Evolutionary conservation across 2,113 vertebrate species (phyloP).

Genomic region (Cepphus grylle): DNA sequence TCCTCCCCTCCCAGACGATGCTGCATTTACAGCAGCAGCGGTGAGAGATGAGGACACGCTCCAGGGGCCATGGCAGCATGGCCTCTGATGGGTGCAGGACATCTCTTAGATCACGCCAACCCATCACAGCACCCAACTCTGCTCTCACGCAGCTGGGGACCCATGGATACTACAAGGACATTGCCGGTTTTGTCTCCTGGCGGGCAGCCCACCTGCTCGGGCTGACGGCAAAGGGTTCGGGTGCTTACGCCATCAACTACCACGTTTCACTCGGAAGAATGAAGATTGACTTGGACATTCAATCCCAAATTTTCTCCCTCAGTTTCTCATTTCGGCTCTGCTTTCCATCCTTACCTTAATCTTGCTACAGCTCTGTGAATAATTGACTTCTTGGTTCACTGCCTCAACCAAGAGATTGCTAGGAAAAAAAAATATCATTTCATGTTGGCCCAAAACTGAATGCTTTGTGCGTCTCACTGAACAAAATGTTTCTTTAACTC

Average conservation of each 20-base stretch:
- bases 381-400: slow-evolving; percentile 57
- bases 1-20: background rate
- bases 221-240: background rate
- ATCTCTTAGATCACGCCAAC: background rate
- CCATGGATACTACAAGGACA: background rate
- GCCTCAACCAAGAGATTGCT: slow-evolving; percentile 58
- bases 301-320: background rate
- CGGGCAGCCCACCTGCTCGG: accelerated
- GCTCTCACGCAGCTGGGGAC: background rate
- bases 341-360: slow-evolving; percentile 44
- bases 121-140: background rate
- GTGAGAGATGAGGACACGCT: accelerated
- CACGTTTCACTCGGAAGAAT: background rate
- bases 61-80: background rate
- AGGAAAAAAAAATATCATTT: background rate
- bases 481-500: slow-evolving; percentile 57
- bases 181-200: background rate
- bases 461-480: background rate
- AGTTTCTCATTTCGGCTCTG: background rate
- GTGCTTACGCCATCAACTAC: background rate
- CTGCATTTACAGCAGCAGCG: background rate
- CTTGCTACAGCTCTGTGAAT: slow-evolving; percentile 37
- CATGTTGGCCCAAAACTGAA: slow-evolving; percentile 19
- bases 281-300: background rate
- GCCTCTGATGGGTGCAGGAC: accelerated